Conservation (phyloP, 1,140 invertebrate species). For the Andricus grossulariae region DNA sequence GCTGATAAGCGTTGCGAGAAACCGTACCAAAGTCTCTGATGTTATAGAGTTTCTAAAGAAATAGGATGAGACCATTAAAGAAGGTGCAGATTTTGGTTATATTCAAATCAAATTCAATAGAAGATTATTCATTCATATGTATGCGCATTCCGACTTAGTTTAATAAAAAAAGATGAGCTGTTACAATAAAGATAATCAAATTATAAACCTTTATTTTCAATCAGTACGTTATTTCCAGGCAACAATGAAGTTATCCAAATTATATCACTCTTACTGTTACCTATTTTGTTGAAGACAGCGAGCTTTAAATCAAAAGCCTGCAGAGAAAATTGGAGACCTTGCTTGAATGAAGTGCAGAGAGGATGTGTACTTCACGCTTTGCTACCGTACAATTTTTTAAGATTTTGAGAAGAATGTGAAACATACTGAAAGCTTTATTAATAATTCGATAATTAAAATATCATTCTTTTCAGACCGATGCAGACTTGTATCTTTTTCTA, state of each 20-base stretch:
- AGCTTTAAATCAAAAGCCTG: not conserved
- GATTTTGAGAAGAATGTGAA: not conserved
- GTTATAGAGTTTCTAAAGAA: too few relatives aligned
- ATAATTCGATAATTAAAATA: not conserved
- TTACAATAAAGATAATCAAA: too few relatives aligned
- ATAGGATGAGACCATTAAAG: too few relatives aligned
- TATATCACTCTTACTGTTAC: not conserved
- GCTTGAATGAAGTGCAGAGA: not conserved
- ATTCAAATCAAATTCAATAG: too few relatives aligned
- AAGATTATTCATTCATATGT: too few relatives aligned
- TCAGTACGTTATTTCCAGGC: too few relatives aligned
- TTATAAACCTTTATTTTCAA: too few relatives aligned
- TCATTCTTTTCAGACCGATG: not conserved
- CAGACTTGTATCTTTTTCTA: not conserved
- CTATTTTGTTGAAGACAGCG: not conserved
- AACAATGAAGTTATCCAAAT: not conserved
- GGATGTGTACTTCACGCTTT: not conserved
- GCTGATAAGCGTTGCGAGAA: too few relatives aligned
- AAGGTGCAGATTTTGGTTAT: too few relatives aligned
- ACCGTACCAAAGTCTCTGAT: too few relatives aligned
- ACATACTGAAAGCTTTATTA: not conserved
- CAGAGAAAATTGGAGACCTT: not conserved
- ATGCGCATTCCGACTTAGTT: too few relatives aligned
- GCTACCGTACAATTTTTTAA: not conserved
- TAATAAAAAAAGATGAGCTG: too few relatives aligned